Evolutionary conservation across 2,113 vertebrate species (phyloP).

Genomic region (Lepus europaeus): DNA sequence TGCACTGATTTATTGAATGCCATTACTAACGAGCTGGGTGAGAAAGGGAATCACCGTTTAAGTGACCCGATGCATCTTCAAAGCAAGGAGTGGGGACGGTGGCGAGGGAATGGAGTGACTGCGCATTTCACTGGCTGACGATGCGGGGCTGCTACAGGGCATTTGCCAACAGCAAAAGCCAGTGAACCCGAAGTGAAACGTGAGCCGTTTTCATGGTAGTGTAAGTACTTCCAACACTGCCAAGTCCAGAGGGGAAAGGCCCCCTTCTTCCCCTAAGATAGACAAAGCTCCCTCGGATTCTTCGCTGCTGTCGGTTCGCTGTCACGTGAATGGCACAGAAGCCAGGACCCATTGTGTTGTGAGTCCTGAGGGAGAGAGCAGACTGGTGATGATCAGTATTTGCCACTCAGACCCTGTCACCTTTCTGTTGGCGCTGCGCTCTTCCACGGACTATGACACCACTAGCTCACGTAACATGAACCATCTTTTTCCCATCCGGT

Average conservation of each 20-base stretch:
- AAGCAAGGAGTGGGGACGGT: slow-evolving; percentile 56
- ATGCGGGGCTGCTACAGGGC: neutral
- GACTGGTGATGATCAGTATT: neutral
- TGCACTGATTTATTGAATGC: slow-evolving; percentile 74
- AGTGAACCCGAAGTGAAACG: neutral
- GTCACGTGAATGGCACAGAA: neutral
- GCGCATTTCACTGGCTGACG: neutral
- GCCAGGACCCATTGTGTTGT: too few species aligned
- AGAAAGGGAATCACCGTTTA: slow-evolving; percentile 77
- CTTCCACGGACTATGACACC: neutral
- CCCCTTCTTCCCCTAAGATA: neutral
- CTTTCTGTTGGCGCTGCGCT: accelerated
- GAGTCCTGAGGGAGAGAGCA: neutral
- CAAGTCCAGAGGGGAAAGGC: neutral
- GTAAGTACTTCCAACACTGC: neutral
- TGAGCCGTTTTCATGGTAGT: neutral
- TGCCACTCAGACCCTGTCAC: neutral
- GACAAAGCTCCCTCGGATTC: neutral
- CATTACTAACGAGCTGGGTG: slow-evolving; percentile 83
- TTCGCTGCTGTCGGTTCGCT: neutral
- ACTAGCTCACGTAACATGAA: neutral
- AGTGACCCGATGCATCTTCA: slow-evolving; percentile 75
- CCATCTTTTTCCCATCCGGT: too few species aligned
- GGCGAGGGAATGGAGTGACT: neutral
- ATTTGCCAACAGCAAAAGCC: neutral